Percentiles rank a stretch among this genome's conserved stretches.
Conservation (phyloP, 2,888 invertebrate genomes). For the Chymomyza caudatula region DNA sequence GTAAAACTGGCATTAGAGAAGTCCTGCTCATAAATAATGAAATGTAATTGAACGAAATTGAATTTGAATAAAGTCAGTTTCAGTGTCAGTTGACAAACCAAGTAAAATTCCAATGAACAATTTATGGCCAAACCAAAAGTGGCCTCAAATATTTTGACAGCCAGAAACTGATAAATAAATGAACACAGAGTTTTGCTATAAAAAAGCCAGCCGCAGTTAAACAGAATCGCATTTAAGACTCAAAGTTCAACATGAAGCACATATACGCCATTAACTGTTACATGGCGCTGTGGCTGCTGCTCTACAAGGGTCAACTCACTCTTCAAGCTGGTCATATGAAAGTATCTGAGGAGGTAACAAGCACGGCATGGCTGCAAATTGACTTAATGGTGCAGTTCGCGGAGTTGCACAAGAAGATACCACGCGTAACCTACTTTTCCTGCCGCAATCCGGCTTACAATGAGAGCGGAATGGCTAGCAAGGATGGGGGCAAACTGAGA, state of each 20-base stretch:
- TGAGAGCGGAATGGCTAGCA: constrained; percentile 15
- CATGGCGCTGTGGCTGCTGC: neutral
- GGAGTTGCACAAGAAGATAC: neutral
- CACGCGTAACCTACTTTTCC: neutral
- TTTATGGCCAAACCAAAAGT: constrained; percentile 36
- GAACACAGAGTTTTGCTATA: neutral
- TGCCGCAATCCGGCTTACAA: constrained; percentile 21
- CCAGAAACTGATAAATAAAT: neutral
- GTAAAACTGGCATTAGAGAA: neutral
- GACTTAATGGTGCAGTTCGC: constrained; percentile 72
- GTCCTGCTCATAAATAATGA: constrained; percentile 56
- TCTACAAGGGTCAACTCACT: neutral
- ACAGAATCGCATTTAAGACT: neutral
- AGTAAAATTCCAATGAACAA: constrained; percentile 60
- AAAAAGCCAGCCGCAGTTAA: neutral
- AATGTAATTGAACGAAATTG: constrained; percentile 70
- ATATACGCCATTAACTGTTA: neutral
- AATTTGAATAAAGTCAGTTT: constrained; percentile 63
- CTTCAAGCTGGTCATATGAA: neutral
- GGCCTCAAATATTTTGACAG: constrained; percentile 38
- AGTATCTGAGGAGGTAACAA: neutral
- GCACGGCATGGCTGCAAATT: constrained; percentile 49
- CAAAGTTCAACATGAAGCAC: neutral
- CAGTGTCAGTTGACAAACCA: constrained; percentile 55
- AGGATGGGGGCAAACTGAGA: constrained; percentile 19